Base-by-base conservation (phyloP, 2,888 invertebrate genomes). In the Himalopsyche anomala region DNA sequence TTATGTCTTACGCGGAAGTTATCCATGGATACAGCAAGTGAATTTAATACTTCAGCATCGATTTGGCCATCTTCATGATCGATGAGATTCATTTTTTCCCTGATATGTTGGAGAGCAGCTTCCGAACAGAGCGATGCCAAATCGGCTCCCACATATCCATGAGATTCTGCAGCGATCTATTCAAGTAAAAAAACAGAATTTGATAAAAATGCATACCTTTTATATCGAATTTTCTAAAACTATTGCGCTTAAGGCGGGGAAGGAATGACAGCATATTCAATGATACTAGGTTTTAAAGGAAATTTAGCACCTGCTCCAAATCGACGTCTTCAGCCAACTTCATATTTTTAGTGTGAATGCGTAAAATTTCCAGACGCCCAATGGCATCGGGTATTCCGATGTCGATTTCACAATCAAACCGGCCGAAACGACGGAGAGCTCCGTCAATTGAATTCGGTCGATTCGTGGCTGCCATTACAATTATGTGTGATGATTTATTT, bases 291-390 rank as follows among this genome's bases (percentile, higher is more conserved):
- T 28, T 6, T 42, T 42, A 0, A 19, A 19, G 19, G 40, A 9
- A 80, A 80, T 38, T 0, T 8, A 15, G 12, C 87, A 96, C 96
- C 94, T 99, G 98, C 93, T 99, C 99, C 82, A 99, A 93, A 92
- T 99, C 99, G 0, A 99, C 99, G 91, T 99, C 99, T 90, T 99
- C 99, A 2, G 97, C 97, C 45, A 99, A 94, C 92, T 99, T 99
- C 99, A 99, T 99, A 92, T 99, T 99, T 94, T 99, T 99, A 56
- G 99, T 99, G 93, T 99, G 99, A 89, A 99, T 99, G 90, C 99
- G 96, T 89, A 99, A 94, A 89, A 99, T 98, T 93, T 99, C 99
- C 84, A 99, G 94, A 79, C 99, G 96, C 9, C 99, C 99, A 88
- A 99, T 99, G 0, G 99, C 98, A 93, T 99, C 99, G 0, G 99